Base-by-base conservation (phyloP, 2,888 invertebrate species). In the Ennomos fuscantarius region DNA sequence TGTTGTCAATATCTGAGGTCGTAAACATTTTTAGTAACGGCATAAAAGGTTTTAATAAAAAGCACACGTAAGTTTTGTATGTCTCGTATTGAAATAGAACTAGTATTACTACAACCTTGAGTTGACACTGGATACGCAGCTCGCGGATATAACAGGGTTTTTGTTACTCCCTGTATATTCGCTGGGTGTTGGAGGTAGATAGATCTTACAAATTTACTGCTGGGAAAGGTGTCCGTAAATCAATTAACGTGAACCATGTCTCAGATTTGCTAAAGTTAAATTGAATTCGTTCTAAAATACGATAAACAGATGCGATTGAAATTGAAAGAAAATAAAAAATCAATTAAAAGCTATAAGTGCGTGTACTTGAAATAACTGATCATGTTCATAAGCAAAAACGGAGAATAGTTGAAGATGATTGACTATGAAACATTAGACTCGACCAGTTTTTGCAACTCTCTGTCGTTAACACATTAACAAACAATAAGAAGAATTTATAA, bases 401-500 rank as follows among this genome's bases (percentile, higher is more conserved):
- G 45, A 43, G 49, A 53, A 40, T 41, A 48, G 35, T 36, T 49
- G 32, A 55, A 51, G 49, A 63, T 60, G 52, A 53, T 50, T 57
- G 42, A 55, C 41, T 50, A 55, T 39, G 33, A 15, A 48, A 44
- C 44, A 51, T 55, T 55, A 53, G 48, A 45, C 15, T 51, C 54
- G 41, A 60, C 46, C 9, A 46, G 43, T 47, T 63, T 62, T 63
- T 55, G 63, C 65, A 60, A 57, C 57, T 37, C 36, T 41, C 46
- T 9, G 35, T 48, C 56, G 58, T 53, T 59, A 56, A 56, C 62
- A 68, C 62, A 65, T 66, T 63, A 62, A 69, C 55, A 63, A 69
- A 73, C 65, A 67, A 68, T 69, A 63, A 55, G 50, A 70, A 63
- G 32, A 57, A 58, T 60, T 57, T 48, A 44, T 50, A 72, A 84